Base-by-base conservation (phyloP, 2,113 vertebrate species). In the Psittacula cyanocephala region DNA sequence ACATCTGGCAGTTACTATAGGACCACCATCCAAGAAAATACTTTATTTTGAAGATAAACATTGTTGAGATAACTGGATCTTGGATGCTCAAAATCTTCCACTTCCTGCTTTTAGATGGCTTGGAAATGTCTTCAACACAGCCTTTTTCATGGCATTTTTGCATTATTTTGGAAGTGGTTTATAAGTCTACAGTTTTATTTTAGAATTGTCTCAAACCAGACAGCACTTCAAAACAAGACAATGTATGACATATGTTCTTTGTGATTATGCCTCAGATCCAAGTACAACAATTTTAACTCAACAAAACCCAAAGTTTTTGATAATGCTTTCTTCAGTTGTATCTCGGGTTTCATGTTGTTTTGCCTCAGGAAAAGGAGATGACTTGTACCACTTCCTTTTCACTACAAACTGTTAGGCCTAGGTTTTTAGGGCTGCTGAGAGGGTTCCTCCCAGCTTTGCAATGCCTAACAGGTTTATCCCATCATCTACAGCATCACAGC, bases 171-270 rank as follows among this genome's bases (percentile, higher is more conserved):
- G 77, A 95, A 95, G 78, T 89, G 53, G 71, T 97, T 96, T 89
- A 15, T 49, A 93, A 95, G 90, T 95, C 97, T 98, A 94, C 88
- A 97, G 57, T 92, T 97, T 95, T 98, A 96, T 97, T 98, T 98
- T 93, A 97, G 94, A 97, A 95, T 96, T 93, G 88, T 96, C 86
- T 98, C 97, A 95, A 96, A 95, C 93, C 87, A 97, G 98, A 96
- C 93, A 97, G 95, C 96, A 77, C 95, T 98, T 98, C 95, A 97
- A 97, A 98, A 97, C 95, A 96, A 97, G 98, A 96, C 88, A 97
- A 97, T 97, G 89, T 97, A 93, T 96, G 97, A 93, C 97, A 97
- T 98, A 98, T 97, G 96, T 97, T 98, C 96, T 96, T 97, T 96
- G 96, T 95, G 95, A 96, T 96, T 97, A 89, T 95, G 97, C 81